phyloP scores from a whole-genome alignment of 1,140 invertebrate species.

The Galleria mellonella region DNA sequence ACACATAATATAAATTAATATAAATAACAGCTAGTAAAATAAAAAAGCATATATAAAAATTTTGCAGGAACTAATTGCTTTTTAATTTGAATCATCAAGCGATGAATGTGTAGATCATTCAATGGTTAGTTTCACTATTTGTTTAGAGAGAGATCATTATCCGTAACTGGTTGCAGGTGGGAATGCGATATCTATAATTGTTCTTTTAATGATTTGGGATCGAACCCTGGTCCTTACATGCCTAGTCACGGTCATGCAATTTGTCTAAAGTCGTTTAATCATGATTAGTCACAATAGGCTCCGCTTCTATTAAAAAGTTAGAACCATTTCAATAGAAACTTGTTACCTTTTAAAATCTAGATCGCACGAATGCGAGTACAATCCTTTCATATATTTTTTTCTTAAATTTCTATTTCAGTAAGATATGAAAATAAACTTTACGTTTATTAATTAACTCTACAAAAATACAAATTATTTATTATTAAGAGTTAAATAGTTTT shows the following conservation, averaged over 20 bases:
- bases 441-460: neutral
- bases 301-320: constrained; percentile 63
- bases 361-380: constrained; percentile 4
- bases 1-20: neutral
- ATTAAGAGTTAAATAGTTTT: no score
- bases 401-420: neutral
- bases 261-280: constrained; percentile 73
- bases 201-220: constrained; percentile 72
- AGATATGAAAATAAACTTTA: neutral
- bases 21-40: no score
- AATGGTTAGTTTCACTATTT: constrained; percentile 47
- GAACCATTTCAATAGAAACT: constrained; percentile 49
- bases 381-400: neutral
- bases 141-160: constrained; percentile 69
- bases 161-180: constrained; percentile 67
- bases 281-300: constrained; percentile 71
- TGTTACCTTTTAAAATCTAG: constrained; percentile 34
- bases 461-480: neutral
- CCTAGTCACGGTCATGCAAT: constrained; percentile 69
- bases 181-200: constrained; percentile 72
- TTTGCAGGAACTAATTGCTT: constrained; percentile 8
- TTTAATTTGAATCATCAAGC: constrained; percentile 23
- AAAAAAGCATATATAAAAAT: no score
- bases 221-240: constrained; percentile 54
- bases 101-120: constrained; percentile 17